These are phyloP conservation scores for Teleogryllus occipitalis DNA, from an alignment of 1,140 invertebrate species.

Conservation along the genomic window DNA sequence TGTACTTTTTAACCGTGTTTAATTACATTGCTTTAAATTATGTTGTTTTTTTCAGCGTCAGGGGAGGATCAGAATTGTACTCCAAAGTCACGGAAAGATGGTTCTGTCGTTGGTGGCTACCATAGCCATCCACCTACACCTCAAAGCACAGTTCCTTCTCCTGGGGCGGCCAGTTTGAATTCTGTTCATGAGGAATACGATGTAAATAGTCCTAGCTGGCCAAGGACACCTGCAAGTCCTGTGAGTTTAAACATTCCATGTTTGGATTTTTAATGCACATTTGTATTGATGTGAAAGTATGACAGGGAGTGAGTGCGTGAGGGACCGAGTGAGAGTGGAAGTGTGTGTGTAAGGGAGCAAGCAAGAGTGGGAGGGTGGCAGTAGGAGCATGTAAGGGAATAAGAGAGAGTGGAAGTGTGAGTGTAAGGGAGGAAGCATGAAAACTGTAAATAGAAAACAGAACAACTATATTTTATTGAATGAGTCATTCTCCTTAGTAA, in stretches of 20 bases:
- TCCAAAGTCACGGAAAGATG: slow-evolving; percentile 64
- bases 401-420: too few relatives aligned
- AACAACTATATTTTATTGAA: too few relatives aligned
- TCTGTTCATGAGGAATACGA: slow-evolving; percentile 87
- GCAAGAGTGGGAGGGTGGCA: too few relatives aligned
- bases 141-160: slow-evolving; percentile 64
- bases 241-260: slow-evolving; percentile 46
- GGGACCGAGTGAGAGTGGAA: too few relatives aligned
- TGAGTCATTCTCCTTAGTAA: too few relatives aligned
- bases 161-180: slow-evolving; percentile 70
- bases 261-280: not conserved
- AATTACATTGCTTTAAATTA: too few relatives aligned
- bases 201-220: slow-evolving; percentile 72
- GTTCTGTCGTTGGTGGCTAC: slow-evolving; percentile 22
- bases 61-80: slow-evolving; percentile 74
- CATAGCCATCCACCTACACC: slow-evolving; percentile 64
- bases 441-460: too few relatives aligned
- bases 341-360: too few relatives aligned
- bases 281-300: not conserved
- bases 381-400: too few relatives aligned
- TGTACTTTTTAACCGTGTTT: too few relatives aligned
- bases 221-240: slow-evolving; percentile 81
- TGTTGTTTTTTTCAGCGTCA: slow-evolving; percentile 53
- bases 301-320: too few relatives aligned
- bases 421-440: too few relatives aligned